A percentile compares a stretch with the other conserved stretches of the same genome.
These are phyloP conservation scores for Clepsis dumicolana DNA, from an alignment of 2,888 invertebrate genomes.

Conservation along the genomic window DNA sequence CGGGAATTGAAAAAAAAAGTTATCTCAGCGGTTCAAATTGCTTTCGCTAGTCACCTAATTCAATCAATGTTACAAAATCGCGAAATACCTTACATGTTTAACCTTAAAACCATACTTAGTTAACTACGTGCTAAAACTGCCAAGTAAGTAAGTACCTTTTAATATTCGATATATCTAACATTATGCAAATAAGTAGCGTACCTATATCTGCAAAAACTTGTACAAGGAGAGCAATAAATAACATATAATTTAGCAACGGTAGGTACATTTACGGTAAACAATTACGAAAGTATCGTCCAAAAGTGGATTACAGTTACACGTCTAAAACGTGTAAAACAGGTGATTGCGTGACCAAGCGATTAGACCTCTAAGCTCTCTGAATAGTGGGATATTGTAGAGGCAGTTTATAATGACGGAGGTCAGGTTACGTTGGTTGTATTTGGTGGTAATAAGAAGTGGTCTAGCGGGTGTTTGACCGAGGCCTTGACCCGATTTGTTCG, in stretches of 20 bases:
- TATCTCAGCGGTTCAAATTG: not conserved
- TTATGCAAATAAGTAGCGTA: slow-evolving; percentile 2
- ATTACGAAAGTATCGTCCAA: slow-evolving; percentile 40
- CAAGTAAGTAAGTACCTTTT: no score
- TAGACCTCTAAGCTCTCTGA: slow-evolving; percentile 23
- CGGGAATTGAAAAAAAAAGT: not conserved
- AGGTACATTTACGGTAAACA: slow-evolving; percentile 25
- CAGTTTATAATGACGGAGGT: slow-evolving; percentile 25
- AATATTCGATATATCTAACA: not conserved
- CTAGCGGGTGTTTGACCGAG: slow-evolving; percentile 60
- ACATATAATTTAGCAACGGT: slow-evolving; percentile 24
- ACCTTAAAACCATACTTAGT: not conserved
- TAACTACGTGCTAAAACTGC: not conserved
- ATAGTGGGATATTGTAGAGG: not conserved
- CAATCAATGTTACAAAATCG: not conserved
- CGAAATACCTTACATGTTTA: not conserved
- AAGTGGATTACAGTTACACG: slow-evolving; percentile 27
- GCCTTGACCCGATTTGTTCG: slow-evolving; percentile 68
- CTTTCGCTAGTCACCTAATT: not conserved
- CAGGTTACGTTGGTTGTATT: slow-evolving; percentile 40
- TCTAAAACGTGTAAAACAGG: slow-evolving; percentile 41
- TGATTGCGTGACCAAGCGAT: slow-evolving; percentile 19
- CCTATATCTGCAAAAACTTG: slow-evolving; percentile 7
- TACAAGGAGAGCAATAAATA: slow-evolving; percentile 23
- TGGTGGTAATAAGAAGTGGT: slow-evolving; percentile 61